A percentile compares a stretch with the other conserved stretches of the same genome.
Conservation (phyloP, 2,797 vertebrate species). For the Gymnopithys bicolor region DNA sequence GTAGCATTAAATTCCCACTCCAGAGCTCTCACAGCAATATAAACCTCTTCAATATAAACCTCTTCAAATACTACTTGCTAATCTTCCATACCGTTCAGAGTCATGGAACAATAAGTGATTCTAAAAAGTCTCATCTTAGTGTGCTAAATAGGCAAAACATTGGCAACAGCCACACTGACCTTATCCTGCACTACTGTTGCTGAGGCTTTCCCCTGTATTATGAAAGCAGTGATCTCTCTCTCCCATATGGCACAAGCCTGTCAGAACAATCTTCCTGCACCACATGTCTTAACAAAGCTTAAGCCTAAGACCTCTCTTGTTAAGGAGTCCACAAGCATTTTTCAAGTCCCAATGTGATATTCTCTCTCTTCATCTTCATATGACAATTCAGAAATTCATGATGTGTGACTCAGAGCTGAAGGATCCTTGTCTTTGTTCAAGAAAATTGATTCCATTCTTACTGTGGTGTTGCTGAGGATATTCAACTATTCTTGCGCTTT, state of each 20-base stretch:
- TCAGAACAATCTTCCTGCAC: neutral
- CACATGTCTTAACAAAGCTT: neutral
- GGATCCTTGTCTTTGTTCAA: conserved; percentile 32
- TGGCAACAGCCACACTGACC: neutral
- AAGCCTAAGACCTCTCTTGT: neutral
- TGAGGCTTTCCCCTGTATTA: neutral
- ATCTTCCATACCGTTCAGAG: neutral
- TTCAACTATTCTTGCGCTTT: neutral
- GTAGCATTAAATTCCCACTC: neutral
- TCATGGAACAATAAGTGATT: neutral
- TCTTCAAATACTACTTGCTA: neutral
- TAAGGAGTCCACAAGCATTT: neutral
- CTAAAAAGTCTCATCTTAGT: neutral
- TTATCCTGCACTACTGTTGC: neutral
- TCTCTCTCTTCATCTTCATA: neutral
- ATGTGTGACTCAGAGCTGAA: conserved; percentile 34
- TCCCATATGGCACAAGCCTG: neutral
- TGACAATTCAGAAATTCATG: conserved; percentile 36
- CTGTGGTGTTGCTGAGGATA: neutral
- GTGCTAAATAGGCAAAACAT: neutral
- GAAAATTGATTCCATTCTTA: conserved; percentile 48
- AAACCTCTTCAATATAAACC: neutral
- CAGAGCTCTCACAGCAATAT: neutral
- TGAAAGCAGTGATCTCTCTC: neutral
- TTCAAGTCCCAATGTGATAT: neutral